Evolutionary conservation across 2,888 invertebrate species (phyloP), one percentile per base, ranked within the genome.

Genomic region (Pemphredon lugubris): DNA sequence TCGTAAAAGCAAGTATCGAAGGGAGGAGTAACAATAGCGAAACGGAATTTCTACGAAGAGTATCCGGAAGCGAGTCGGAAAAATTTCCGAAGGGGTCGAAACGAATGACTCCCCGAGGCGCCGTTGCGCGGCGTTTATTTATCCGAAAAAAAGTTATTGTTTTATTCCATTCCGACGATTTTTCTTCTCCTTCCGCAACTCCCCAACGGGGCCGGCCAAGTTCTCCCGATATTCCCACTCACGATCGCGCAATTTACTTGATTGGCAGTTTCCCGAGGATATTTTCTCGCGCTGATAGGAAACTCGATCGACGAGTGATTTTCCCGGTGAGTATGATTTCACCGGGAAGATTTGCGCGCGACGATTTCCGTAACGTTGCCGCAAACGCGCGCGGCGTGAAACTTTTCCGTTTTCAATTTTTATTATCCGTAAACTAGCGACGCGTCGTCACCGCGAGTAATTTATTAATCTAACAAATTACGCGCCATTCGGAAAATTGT

Each of bases 91-190:
- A 42, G 32, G 48, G 66, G 23, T 57, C 61, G 61, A 39, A 65
- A 71, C 63, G 57, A 81, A 81, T 51, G 73, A 59, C 66, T 79
- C 81, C 81, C 77, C n/a, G 23, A 73, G 73, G 81, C 55, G 55
- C 57, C 51, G 45, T 81, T 39, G 57, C 45, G 40, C 60, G 55
- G 57, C 68, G 64, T 78, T 77, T 80, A 78, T 80, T 76, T 73
- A 72, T 48, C n/a, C 50, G 40, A 26, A 57, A 69, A 63, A 70
- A 73, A 73, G 63, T 80, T 79, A 80, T 78, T 73, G 71, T 79
- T 77, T 75, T 61, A 71, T 69, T 51, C 23, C 53, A 47, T 47
- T 48, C 59, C 39, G 34, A 58, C 69, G 60, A 73, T 75, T 70
- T 65, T 64, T 74, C 61, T 50, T 45, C 34, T 26, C 37, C 45